These are phyloP conservation scores for Nasonia giraulti DNA, from an alignment of 1,140 invertebrate genomes.

Conservation along the genomic window DNA sequence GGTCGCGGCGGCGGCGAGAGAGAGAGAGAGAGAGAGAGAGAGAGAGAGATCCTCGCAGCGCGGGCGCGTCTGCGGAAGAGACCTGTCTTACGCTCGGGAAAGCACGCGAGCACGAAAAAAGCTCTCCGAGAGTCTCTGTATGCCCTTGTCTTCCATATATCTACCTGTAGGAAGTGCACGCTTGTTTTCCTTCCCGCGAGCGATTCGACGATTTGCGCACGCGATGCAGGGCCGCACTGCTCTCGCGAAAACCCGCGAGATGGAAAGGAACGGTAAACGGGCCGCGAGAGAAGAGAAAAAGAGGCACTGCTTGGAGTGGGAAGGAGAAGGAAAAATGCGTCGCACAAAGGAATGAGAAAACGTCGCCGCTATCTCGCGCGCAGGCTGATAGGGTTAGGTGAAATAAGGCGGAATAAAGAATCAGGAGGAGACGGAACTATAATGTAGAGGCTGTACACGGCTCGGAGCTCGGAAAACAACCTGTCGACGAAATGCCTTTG, in stretches of 20 bases:
- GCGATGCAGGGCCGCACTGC: not conserved
- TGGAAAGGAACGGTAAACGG: not conserved
- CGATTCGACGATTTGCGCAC: slow-evolving; percentile 16
- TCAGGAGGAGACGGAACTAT: not conserved
- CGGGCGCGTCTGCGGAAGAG: not conserved
- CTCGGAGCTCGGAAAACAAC: no score
- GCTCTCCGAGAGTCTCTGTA: not conserved
- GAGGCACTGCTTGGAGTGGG: not conserved
- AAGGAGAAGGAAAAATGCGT: not conserved
- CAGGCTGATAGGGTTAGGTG: slow-evolving; percentile 5
- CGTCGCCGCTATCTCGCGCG: not conserved
- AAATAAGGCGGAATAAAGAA: slow-evolving; percentile 27
- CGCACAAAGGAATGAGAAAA: slow-evolving; percentile 14
- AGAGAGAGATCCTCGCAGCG: no score
- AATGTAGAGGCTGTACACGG: not conserved
- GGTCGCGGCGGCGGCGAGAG: not conserved
- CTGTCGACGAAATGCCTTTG: no score
- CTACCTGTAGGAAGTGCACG: not conserved
- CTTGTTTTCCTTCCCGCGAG: not conserved
- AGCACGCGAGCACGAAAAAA: not conserved
- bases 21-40: no score
- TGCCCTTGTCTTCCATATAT: not conserved
- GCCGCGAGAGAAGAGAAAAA: not conserved
- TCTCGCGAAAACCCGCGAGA: not conserved
- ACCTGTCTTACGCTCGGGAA: not conserved